phyloP scores from a whole-genome alignment of 2,888 invertebrate species.

The Apotomis betuletana region DNA sequence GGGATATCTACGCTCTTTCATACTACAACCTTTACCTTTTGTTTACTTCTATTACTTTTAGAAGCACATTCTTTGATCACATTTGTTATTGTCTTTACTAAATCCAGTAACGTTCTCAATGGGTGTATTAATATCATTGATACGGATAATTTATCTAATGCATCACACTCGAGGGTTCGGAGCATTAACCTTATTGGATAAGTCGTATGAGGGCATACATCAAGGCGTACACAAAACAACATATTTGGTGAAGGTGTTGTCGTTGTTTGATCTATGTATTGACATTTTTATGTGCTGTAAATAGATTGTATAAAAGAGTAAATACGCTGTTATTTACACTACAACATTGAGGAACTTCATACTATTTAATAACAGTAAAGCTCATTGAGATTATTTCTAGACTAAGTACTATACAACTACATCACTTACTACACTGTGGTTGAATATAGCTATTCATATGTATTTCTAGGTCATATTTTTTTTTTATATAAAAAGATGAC shows the following conservation, averaged over 20 bases:
- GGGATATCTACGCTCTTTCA: too few species aligned
- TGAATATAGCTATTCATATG: too few species aligned
- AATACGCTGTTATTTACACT: too few species aligned
- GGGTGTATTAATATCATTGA: slow-evolving; percentile 29
- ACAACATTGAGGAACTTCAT: too few species aligned
- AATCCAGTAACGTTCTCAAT: not conserved
- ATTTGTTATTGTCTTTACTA: slow-evolving; percentile 12
- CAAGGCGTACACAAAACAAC: slow-evolving; percentile 72
- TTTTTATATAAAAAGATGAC: too few species aligned
- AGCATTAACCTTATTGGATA: slow-evolving; percentile 80
- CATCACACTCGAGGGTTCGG: slow-evolving; percentile 45
- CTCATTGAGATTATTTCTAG: too few species aligned
- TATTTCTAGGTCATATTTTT: too few species aligned
- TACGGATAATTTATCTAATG: slow-evolving; percentile 40
- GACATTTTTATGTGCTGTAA: not conserved
- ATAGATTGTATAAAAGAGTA: not conserved
- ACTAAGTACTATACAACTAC: too few species aligned
- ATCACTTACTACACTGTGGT: too few species aligned
- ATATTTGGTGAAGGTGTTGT: slow-evolving; percentile 66
- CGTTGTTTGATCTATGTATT: slow-evolving; percentile 48
- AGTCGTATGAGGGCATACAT: slow-evolving; percentile 67
- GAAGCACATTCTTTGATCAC: slow-evolving; percentile 1
- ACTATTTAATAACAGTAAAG: too few species aligned
- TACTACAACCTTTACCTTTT: too few species aligned
- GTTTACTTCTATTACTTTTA: too few species aligned